Percentiles rank a stretch among this genome's conserved stretches.
phyloP scores from a whole-genome alignment of 2,113 vertebrate genomes.

The Phocoena phocoena region DNA sequence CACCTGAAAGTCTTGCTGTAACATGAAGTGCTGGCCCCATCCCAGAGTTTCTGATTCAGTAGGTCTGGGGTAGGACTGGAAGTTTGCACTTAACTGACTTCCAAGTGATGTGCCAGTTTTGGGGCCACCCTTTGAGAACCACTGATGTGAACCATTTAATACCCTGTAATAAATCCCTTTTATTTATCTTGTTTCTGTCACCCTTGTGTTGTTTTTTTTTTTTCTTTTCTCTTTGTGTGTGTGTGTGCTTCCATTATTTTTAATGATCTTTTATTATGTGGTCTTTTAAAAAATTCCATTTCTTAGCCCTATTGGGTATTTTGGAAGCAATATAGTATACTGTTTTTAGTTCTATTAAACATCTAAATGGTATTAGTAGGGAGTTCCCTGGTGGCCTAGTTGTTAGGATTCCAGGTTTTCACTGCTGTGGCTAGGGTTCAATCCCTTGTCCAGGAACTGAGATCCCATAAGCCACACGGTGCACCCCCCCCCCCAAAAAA shows the following conservation, averaged over 20 bases:
- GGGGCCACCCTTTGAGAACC: not conserved
- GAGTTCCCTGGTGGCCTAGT: no score
- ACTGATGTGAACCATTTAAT: not conserved
- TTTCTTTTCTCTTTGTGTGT: not conserved
- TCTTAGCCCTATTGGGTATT: not conserved
- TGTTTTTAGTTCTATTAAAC: not conserved
- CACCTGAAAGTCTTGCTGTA: not conserved
- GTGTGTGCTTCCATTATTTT: no score
- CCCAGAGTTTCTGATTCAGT: not conserved
- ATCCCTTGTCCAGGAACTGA: no score
- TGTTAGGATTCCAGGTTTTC: no score
- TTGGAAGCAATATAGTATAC: not conserved
- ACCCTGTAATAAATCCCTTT: not conserved
- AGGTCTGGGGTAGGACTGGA: not conserved
- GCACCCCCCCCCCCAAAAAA: not conserved
- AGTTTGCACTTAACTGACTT: not conserved
- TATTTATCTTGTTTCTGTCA: not conserved
- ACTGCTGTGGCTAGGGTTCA: no score
- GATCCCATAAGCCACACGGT: no score
- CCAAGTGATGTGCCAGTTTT: not conserved
- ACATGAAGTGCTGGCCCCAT: not conserved
- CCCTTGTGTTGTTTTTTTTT: not conserved
- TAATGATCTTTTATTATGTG: not conserved
- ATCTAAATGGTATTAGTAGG: not conserved
- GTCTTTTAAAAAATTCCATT: not conserved